Base-by-base conservation (phyloP, 1,140 invertebrate species). In the Microvelia longipes region DNA sequence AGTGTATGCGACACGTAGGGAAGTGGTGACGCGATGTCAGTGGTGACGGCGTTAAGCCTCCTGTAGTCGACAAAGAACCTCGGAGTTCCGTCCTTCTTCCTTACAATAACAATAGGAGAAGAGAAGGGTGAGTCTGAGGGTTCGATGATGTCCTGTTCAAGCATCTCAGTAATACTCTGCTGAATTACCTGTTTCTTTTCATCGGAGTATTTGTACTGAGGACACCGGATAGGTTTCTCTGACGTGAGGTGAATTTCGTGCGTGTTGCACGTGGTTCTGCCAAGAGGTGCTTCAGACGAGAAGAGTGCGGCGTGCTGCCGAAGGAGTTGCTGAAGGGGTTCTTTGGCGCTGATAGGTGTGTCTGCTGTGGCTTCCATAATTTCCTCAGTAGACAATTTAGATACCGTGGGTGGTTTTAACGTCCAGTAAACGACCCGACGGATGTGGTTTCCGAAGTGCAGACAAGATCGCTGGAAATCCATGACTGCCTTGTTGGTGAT, bases 1-100 rank as follows among this genome's bases (percentile, higher is more conserved):
- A 86, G 70, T 13, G 73, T 74, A 27, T 82, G 80, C n/a, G 82
- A 78, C 25, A 85, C 82, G 2, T 75, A 64, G 0, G 82, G 83
- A 1, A 86, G 69, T 0, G 82, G 83, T 71, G 77, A 84, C 14
- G 75, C 69, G 69, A 84, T 81, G 67, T 75, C 73, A 0, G 76
- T 75, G 0, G 79, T 82, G 1, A 77, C 72, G 1, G 68, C 66
- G 73, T 85, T 85, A 19, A 85, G 66, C 25, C 67, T 29, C 29
- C 82, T 62, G 71, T 80, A 85, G 72, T 85, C 81, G 0, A 73
- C 71, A 72, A 77, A 82, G 70, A 83, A 71, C 70, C 79, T 73
- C 27, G 75, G 67, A 62, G 75, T 67, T 65, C 80, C 77, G 76
- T 83, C 75, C 71, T 81, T 81, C 73, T 85, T 85, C 35, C 73